These are phyloP conservation scores for Andrena trimmerana DNA, from an alignment of 2,888 invertebrate genomes.

Conservation along the genomic window DNA sequence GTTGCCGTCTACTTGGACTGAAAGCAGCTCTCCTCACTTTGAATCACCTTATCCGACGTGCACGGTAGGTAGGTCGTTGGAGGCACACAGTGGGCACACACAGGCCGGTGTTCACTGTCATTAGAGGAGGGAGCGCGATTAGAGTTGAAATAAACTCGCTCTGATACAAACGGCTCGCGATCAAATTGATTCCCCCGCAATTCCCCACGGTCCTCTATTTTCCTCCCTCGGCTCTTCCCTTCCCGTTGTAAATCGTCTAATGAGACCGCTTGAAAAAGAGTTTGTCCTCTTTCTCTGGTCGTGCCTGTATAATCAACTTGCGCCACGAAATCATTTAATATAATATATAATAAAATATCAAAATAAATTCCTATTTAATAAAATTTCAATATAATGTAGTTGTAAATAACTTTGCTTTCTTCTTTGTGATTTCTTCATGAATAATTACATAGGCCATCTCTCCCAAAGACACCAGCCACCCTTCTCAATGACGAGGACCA, in stretches of 20 bases:
- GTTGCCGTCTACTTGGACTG: conserved; percentile 63
- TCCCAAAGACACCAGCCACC: no score
- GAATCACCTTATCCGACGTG: conserved; percentile 62
- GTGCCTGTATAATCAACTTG: no score
- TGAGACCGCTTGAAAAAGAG: neutral
- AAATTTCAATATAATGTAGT: no score
- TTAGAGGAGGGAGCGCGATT: conserved; percentile 58
- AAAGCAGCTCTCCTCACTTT: conserved; percentile 57
- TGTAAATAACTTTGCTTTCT: no score
- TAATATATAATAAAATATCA: no score
- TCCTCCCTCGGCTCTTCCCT: neutral
- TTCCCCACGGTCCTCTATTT: neutral
- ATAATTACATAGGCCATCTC: no score
- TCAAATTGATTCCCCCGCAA: conserved; percentile 51
- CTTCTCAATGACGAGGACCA: no score
- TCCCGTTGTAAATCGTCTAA: conserved; percentile 18
- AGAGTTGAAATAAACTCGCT: conserved; percentile 51
- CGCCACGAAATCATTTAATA: no score
- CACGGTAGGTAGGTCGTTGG: conserved; percentile 35
- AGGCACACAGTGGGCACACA: conserved; percentile 9
- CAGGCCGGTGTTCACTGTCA: conserved; percentile 42
- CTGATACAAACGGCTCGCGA: conserved; percentile 36
- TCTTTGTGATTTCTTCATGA: no score
- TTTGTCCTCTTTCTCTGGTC: no score
- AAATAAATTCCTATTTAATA: no score